Conservation (phyloP, 2,888 invertebrate genomes). For the Napeogenes sylphis region DNA sequence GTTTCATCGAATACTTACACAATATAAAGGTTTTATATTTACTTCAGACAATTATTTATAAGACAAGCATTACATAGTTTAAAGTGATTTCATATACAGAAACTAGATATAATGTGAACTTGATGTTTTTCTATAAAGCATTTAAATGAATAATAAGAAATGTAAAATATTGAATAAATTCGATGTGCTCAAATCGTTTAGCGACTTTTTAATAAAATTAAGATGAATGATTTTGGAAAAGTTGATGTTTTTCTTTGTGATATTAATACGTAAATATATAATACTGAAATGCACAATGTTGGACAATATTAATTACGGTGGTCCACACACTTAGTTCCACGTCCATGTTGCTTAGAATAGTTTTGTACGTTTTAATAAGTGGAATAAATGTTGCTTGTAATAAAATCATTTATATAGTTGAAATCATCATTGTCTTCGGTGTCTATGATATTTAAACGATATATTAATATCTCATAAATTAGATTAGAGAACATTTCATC, state of each 20-base stretch:
- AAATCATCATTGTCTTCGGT: slow-evolving; percentile 12
- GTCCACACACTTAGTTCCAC: slow-evolving; percentile 67
- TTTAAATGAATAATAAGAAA: slow-evolving; percentile 19
- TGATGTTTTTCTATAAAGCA: slow-evolving; percentile 48
- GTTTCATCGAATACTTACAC: slow-evolving; percentile 24
- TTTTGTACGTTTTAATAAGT: slow-evolving; percentile 58
- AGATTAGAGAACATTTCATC: not conserved
- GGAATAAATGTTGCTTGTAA: slow-evolving; percentile 48
- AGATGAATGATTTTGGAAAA: slow-evolving; percentile 23
- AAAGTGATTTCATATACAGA: slow-evolving; percentile 60
- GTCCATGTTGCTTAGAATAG: slow-evolving; percentile 65
- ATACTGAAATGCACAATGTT: slow-evolving; percentile 66
- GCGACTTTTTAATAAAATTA: slow-evolving; percentile 22
- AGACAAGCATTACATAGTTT: slow-evolving; percentile 41
- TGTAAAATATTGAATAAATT: slow-evolving; percentile 50
- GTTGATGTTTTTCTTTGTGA: slow-evolving; percentile 54
- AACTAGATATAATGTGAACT: slow-evolving; percentile 32
- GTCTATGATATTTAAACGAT: slow-evolving; percentile 6
- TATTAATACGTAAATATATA: slow-evolving; percentile 58
- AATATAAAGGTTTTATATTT: slow-evolving; percentile 42
- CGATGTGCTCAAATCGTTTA: slow-evolving; percentile 39
- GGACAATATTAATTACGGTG: slow-evolving; percentile 73
- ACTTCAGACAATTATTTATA: slow-evolving; percentile 46
- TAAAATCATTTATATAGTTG: slow-evolving; percentile 8
- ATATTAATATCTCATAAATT: not conserved